Conservation (phyloP, 2,888 invertebrate genomes). For the Tachina grossa region DNA sequence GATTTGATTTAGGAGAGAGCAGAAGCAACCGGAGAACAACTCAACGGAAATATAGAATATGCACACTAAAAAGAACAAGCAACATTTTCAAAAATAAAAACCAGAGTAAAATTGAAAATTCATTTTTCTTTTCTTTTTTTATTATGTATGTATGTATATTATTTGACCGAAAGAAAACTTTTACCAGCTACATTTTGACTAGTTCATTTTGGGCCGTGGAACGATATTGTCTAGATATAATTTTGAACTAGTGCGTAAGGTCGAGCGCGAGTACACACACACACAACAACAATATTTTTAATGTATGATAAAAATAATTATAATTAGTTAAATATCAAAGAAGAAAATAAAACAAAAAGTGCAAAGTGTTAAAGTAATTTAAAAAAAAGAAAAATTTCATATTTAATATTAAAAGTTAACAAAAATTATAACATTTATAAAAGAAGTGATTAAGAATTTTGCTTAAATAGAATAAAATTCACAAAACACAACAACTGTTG, state of each 20-base stretch:
- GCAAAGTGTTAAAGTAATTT: background rate
- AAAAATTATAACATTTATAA: constrained; percentile 17
- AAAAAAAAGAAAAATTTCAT: too few species aligned
- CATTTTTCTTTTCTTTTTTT: constrained; percentile 1
- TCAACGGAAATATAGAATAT: constrained; percentile 66
- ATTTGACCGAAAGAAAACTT: constrained; percentile 56
- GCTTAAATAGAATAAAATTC: background rate
- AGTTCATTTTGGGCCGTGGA: constrained; percentile 70
- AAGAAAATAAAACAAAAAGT: background rate
- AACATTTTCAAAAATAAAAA: constrained; percentile 56
- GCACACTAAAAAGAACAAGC: constrained; percentile 43
- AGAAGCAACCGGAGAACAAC: constrained; percentile 59
- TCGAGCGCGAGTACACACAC: constrained; percentile 39
- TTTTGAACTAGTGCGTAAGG: constrained; percentile 68
- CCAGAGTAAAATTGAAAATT: constrained; percentile 58
- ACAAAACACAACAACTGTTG: constrained; percentile 18
- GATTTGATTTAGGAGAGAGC: background rate
- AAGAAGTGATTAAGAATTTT: constrained; percentile 17
- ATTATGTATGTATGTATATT: constrained; percentile 5
- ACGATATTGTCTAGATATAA: constrained; percentile 67
- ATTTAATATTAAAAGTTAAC: too few species aligned
- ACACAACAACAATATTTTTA: background rate
- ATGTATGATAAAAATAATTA: too few species aligned
- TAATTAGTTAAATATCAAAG: too few species aligned
- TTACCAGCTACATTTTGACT: constrained; percentile 66